Evolutionary conservation across 2,113 vertebrate genomes (phyloP).

Genomic region (Cyrtonyx montezumae): DNA sequence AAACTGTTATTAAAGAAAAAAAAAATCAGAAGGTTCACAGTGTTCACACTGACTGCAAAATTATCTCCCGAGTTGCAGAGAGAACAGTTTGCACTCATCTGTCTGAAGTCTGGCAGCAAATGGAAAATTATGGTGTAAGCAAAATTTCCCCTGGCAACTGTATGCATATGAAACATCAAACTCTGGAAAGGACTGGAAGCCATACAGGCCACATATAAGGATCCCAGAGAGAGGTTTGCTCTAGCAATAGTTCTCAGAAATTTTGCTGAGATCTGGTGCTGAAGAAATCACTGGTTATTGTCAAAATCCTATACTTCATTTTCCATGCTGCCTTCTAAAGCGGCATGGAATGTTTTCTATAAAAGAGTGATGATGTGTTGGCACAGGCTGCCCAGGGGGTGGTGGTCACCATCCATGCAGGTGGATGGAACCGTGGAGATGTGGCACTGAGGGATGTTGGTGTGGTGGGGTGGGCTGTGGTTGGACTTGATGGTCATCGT

Average conservation of each 20-base stretch:
- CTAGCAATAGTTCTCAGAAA: not conserved
- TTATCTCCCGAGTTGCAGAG: constrained; percentile 50
- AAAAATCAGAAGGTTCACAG: constrained; percentile 39
- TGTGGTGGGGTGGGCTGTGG: too few relatives aligned
- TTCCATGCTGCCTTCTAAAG: fast-evolving
- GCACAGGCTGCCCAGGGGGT: too few relatives aligned
- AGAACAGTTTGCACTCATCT: constrained; percentile 55
- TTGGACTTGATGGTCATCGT: too few relatives aligned
- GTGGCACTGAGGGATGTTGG: too few relatives aligned
- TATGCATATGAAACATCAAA: constrained; percentile 18
- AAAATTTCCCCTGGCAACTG: constrained; percentile 52
- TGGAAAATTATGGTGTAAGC: constrained; percentile 52
- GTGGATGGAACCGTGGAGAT: too few relatives aligned
- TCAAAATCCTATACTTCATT: fast-evolving
- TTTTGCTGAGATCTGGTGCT: not conserved
- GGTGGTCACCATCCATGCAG: too few relatives aligned
- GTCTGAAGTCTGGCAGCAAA: constrained; percentile 49
- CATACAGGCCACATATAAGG: not conserved
- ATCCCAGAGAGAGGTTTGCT: not conserved
- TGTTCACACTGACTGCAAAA: constrained; percentile 57
- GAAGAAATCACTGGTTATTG: not conserved
- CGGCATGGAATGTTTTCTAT: not conserved
- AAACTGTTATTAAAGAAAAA: constrained; percentile 44
- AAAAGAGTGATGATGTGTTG: too few relatives aligned
- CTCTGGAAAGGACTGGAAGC: not conserved